Evolutionary conservation across 1,140 invertebrate genomes (phyloP).

Genomic region (Eumeta japonica): DNA sequence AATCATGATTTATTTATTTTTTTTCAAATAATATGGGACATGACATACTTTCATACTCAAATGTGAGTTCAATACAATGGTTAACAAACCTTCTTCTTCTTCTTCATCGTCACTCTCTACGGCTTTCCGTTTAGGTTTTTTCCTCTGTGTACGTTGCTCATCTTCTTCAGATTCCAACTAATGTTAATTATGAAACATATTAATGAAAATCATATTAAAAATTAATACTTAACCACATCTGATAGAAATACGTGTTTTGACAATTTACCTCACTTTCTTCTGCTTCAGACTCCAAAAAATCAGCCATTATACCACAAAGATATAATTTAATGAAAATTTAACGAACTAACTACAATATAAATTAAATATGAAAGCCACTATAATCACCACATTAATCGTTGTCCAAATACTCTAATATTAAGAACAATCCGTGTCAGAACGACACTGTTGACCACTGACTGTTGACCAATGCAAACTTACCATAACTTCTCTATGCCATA

Average conservation of each 20-base stretch:
- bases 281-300: conserved; percentile 80
- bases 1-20: too few relatives aligned
- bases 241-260: too few relatives aligned
- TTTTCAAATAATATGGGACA: too few relatives aligned
- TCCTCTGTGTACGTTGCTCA: conserved; percentile 39
- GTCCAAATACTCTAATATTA: too few relatives aligned
- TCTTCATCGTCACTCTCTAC: conserved; percentile 58
- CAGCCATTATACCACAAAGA: conserved; percentile 59
- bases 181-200: too few relatives aligned
- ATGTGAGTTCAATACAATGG: conserved; percentile 8
- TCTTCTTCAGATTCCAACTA: conserved; percentile 54
- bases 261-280: conserved; percentile 78
- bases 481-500: too few relatives aligned
- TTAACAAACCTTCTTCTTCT: conserved; percentile 53
- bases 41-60: conserved; percentile 3
- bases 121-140: conserved; percentile 53
- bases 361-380: background rate
- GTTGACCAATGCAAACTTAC: too few relatives aligned
- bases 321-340: too few relatives aligned
- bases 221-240: too few relatives aligned
- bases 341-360: background rate
- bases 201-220: background rate
- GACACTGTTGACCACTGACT: too few relatives aligned
- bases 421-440: too few relatives aligned
- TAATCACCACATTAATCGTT: background rate